Conservation (phyloP, 2,113 vertebrate species). For the Dunckerocampus dactyliophorus region DNA sequence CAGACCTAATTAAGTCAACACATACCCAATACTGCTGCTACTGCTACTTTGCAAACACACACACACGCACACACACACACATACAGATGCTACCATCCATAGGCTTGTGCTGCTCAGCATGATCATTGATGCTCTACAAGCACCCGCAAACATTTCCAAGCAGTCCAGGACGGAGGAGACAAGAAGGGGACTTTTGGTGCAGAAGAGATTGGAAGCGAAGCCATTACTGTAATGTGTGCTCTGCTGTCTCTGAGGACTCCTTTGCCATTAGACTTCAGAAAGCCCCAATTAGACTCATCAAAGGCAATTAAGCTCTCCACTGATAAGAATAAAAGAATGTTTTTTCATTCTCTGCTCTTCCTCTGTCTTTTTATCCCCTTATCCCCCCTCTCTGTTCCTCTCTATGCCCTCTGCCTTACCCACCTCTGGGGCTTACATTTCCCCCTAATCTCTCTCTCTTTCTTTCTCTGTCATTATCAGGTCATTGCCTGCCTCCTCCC, state of each 20-base stretch:
- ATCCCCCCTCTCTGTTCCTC: conserved; percentile 60
- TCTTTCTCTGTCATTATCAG: conserved; percentile 51
- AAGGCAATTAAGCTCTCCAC: conserved; percentile 72
- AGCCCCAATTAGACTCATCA: conserved; percentile 73
- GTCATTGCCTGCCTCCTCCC: conserved; percentile 28
- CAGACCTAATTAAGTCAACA: conserved; percentile 76
- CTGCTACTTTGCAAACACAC: conserved; percentile 58
- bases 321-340: conserved; percentile 70
- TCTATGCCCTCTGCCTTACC: conserved; percentile 66
- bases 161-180: conserved; percentile 37
- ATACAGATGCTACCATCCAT: conserved; percentile 17
- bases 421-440: conserved; percentile 60
- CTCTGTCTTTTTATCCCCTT: conserved; percentile 61
- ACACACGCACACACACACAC: conserved; percentile 21
- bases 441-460: conserved; percentile 35
- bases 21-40: conserved; percentile 67
- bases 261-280: conserved; percentile 69
- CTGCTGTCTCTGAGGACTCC: conserved; percentile 65
- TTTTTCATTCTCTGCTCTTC: conserved; percentile 52
- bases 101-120: conserved; percentile 18
- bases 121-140: conserved; percentile 34
- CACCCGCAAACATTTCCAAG: conserved; percentile 1
- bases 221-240: conserved; percentile 67
- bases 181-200: conserved; percentile 50
- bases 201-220: conserved; percentile 54